These are phyloP conservation scores for Dicrostonyx torquatus DNA, from an alignment of 2,797 vertebrate genomes.

Conservation along the genomic window DNA sequence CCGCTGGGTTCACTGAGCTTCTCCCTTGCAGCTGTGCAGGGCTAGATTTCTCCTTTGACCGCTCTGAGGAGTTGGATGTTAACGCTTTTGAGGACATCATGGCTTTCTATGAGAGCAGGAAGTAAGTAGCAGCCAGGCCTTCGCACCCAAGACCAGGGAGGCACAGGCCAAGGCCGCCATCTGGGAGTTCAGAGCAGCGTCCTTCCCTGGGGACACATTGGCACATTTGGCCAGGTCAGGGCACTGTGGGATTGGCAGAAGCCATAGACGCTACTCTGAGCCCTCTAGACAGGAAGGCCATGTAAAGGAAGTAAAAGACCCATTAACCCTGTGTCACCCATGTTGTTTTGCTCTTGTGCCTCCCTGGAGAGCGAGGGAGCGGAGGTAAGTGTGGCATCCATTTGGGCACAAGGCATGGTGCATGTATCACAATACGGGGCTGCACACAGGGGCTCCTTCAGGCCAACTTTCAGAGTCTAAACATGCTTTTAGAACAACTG, in stretches of 20 bases:
- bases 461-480: constrained; percentile 76
- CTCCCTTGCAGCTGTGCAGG: constrained; percentile 89
- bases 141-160: constrained; percentile 81
- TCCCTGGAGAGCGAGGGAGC: constrained; percentile 84
- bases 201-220: background rate
- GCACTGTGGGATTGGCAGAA: background rate
- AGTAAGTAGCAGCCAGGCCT: constrained; percentile 90
- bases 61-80: constrained; percentile 92
- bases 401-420: constrained; percentile 70
- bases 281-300: background rate
- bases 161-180: constrained; percentile 57
- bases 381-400: constrained; percentile 81
- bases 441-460: constrained; percentile 70
- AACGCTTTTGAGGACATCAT: constrained; percentile 96
- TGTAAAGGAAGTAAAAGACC: constrained; percentile 55
- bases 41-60: constrained; percentile 97
- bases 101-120: constrained; percentile 93
- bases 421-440: constrained; percentile 72
- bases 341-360: constrained; percentile 84
- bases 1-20: constrained; percentile 5
- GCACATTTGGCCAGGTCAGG: background rate
- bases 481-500: background rate
- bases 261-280: constrained; percentile 12
- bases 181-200: background rate
- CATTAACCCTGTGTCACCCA: constrained; percentile 76